Percentiles rank a stretch among this genome's conserved stretches.
Evolutionary conservation across 2,113 vertebrate species (phyloP).

Genomic region (Aramus guarauna): DNA sequence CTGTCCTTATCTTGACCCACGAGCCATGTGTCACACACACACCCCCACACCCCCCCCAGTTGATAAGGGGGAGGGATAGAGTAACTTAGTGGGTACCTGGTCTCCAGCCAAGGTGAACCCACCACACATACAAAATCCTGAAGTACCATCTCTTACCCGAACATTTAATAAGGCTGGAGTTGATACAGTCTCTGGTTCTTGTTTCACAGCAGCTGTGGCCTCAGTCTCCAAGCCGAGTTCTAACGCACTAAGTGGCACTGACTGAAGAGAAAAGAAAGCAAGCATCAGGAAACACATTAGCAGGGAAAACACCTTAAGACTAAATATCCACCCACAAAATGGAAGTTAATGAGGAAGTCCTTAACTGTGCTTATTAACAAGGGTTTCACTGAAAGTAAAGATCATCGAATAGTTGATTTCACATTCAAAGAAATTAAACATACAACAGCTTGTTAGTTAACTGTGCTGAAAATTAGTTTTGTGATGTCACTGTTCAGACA

Average conservation of each 20-base stretch:
- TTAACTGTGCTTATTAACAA: not conserved
- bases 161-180: conserved; percentile 84
- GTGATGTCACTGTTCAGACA: not conserved
- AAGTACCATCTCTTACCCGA: conserved; percentile 77
- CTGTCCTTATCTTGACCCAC: not conserved
- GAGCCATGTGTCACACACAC: not conserved
- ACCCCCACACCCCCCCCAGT: too few species aligned
- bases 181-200: conserved; percentile 76
- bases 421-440: not conserved
- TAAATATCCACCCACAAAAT: not conserved
- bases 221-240: conserved; percentile 84
- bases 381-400: not conserved
- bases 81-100: not conserved
- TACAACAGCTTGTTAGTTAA: not conserved
- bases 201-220: conserved; percentile 74
- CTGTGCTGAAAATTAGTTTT: not conserved
- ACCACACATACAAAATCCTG: not conserved
- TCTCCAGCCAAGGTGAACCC: not conserved
- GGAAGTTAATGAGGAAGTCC: not conserved
- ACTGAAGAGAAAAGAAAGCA: conserved; percentile 70
- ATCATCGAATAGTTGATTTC: not conserved
- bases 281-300: not conserved
- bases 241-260: conserved; percentile 85
- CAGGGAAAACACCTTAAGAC: not conserved
- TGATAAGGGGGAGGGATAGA: not conserved